Conservation (phyloP, 2,888 invertebrate species). For the Pyrocoelia pectoralis region DNA sequence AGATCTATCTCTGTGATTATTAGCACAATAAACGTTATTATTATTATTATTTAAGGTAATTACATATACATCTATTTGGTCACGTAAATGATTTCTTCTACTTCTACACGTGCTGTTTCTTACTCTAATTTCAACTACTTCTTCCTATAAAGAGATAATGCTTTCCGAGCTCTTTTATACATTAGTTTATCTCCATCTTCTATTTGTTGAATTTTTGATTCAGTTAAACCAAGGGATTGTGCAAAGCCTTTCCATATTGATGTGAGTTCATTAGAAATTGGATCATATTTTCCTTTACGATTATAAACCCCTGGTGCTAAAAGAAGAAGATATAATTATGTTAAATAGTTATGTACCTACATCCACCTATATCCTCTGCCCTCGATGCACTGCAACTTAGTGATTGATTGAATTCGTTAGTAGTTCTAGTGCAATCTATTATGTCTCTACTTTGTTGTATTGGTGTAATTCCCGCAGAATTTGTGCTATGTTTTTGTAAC, state of each 20-base stretch:
- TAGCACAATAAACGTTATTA: too few species aligned
- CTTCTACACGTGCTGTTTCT: neutral
- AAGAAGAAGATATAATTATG: neutral
- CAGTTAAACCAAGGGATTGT: neutral
- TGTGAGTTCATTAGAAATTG: neutral
- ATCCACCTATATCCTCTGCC: too few species aligned
- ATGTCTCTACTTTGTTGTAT: too few species aligned
- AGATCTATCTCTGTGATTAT: too few species aligned
- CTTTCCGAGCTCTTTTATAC: neutral
- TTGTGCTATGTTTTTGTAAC: too few species aligned
- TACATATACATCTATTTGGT: neutral
- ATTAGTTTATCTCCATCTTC: neutral
- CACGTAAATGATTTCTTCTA: conserved; percentile 6
- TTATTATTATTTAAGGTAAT: too few species aligned
- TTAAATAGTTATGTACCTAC: too few species aligned
- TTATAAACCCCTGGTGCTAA: neutral
- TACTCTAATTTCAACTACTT: neutral
- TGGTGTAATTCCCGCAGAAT: too few species aligned
- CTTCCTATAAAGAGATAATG: neutral
- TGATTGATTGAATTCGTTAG: too few species aligned
- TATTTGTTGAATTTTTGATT: neutral
- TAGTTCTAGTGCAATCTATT: too few species aligned
- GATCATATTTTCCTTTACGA: neutral
- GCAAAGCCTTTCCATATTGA: neutral
- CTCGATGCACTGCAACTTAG: too few species aligned